Evolutionary conservation across 1,140 invertebrate species (phyloP), one percentile per base, ranked within the genome.

Genomic region (Macrotrachela quadricornifera): DNA sequence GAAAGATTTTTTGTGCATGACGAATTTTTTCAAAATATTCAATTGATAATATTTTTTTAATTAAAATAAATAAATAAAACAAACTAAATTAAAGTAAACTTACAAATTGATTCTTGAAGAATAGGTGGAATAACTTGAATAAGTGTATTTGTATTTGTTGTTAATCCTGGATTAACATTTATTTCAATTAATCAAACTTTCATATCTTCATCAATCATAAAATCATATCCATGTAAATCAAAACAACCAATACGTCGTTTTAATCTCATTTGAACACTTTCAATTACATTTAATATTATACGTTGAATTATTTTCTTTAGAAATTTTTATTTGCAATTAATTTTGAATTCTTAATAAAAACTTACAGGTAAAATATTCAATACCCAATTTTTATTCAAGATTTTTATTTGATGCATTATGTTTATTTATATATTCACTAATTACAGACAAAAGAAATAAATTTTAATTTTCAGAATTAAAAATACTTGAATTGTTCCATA

Each of bases 301-400:
- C 63, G 59, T 62, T 68, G 64, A 64, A 70, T 68, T 58, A 62
- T 60, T 63, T 66, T 66, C 69, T 71, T n/a, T n/a, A n/a, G n/a
- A n/a, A n/a, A n/a, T n/a, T n/a, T n/a, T n/a, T n/a, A n/a, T n/a
- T n/a, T n/a, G n/a, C n/a, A n/a, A n/a, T n/a, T n/a, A n/a, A n/a
- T n/a, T n/a, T n/a, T n/a, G n/a, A n/a, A n/a, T n/a, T n/a, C n/a
- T n/a, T n/a, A n/a, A n/a, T n/a, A n/a, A n/a, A n/a, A n/a, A n/a
- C n/a, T n/a, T n/a, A n/a, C n/a, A n/a, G n/a, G n/a, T n/a, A n/a
- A n/a, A n/a, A n/a, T n/a, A n/a, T n/a, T n/a, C n/a, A n/a, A n/a
- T n/a, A n/a, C n/a, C n/a, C n/a, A n/a, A n/a, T n/a, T n/a, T n/a
- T n/a, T n/a, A n/a, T n/a, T n/a, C n/a, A n/a, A n/a, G n/a, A n/a